Percentiles rank a stretch among this genome's conserved stretches.
Evolutionary conservation across 2,797 vertebrate species (phyloP).

Genomic region (Diceros bicornis): DNA sequence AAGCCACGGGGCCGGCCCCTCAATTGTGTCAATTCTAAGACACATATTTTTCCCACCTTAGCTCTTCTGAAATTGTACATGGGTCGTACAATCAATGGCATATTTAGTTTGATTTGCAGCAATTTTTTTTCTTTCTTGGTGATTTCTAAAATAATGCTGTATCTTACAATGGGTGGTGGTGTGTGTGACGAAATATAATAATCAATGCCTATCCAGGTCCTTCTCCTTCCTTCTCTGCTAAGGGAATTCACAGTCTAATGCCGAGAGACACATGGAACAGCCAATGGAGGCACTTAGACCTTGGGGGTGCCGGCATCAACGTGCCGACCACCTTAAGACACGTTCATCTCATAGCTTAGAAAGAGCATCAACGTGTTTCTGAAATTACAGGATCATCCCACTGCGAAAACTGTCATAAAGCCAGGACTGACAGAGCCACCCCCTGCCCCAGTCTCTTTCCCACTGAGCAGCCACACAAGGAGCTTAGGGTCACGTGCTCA

Average conservation of each 20-base stretch:
- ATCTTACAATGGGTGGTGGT: not conserved
- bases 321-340: not conserved
- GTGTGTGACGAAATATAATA: not conserved
- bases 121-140: not conserved
- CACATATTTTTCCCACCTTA: not conserved
- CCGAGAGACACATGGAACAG: rapidly evolving
- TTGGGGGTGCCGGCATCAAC: rapidly evolving
- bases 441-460: not conserved
- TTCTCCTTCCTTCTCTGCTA: not conserved
- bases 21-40: not conserved
- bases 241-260: not conserved
- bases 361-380: not conserved
- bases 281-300: rapidly evolving
- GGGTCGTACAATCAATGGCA: not conserved
- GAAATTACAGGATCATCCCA: not conserved
- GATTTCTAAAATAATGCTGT: not conserved
- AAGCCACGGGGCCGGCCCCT: no score
- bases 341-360: no score
- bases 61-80: not conserved
- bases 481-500: not conserved
- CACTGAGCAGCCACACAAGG: not conserved
- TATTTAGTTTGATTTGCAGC: not conserved
- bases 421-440: no score
- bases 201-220: not conserved
- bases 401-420: no score